Base-by-base conservation (phyloP, 2,888 invertebrate species). In the Vannuccia rotundouncinata region DNA sequence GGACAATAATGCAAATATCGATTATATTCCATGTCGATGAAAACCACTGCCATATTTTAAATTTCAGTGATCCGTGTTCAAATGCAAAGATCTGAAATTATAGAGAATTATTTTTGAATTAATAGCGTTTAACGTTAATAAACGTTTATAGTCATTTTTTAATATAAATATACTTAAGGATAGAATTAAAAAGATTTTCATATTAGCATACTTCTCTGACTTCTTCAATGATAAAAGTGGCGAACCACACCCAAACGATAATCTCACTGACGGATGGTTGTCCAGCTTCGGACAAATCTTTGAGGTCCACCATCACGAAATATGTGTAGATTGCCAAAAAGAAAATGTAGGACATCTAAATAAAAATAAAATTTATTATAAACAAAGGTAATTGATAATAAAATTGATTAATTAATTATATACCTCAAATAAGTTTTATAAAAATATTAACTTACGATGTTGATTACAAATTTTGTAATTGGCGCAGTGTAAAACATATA, bases 11-110 rank as follows among this genome's bases (percentile, higher is more conserved):
- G 10, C 84, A n/a, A 79, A 85, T 81, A 81, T 88, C 87, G 83
- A 86, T 85, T 29, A 83, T 82, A 81, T 88, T 88, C 88, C 88
- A 88, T 28, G 84, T 82, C 60, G 84, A 85, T 2, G 81, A 79
- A 82, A 85, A 85, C 85, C 87, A 87, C 80, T 82, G 84, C 1
- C 74, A 74, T n/a, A 86, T n/a, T 80, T 86, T 87, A 81, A 84
- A 84, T 76, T 28, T 73, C 22, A 86, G 30, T 0, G 85, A 84
- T 29, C 83, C 82, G 28, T 85, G 84, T 79, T 86, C 86, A 59
- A 83, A 82, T 2, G 84, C 82, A 5, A 85, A 60, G 5, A 87
- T 79, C 87, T 87, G 83, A 25, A 82, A 82, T n/a, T n/a, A n/a
- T n/a, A n/a, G n/a, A n/a, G n/a, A n/a, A n/a, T n/a, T n/a, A n/a